Evolutionary conservation across 2,113 vertebrate genomes (phyloP), one percentile per base, ranked within the genome.

Genomic region (Microcebus murinus): DNA sequence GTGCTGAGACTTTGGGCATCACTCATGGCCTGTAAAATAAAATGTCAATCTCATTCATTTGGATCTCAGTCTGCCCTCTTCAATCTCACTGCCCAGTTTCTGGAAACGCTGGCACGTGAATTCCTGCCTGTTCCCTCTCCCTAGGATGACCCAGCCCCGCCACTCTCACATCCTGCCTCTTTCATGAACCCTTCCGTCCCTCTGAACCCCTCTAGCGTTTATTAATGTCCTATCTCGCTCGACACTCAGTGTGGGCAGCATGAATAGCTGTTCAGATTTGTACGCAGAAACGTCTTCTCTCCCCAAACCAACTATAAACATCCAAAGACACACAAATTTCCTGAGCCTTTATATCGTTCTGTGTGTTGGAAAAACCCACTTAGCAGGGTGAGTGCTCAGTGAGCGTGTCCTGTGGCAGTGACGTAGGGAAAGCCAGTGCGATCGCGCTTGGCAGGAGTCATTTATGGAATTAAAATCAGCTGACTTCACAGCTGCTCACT

Each of bases 271-370:
- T 92, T 84, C 61, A 87, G 55, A 57, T 90, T 42, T n/a, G 2
- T 61, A 21, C 48, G 18, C 23, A 31, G 7, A 17, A 81, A 57
- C 4, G 1, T 34, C 80, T 52, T 76, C 29, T 23, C 42, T 87
- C 17, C 23, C 70, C n/a, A 81, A 29, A 36, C 29, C 52, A 87
- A 29, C 68, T 73, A 3, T 50, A 57, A 88, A 12, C 42, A 25
- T n/a, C 52, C 12, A 59, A 61, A 81, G 68, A 55, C 85, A 36
- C 20, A 31, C 34, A 25, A 3, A 50, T 39, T 67, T 91, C 61
- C n/a, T 79, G 23, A 8, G 1, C 4, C 8, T 52, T 6, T 17
- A 17, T n/a, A 31, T 4, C 13, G 6, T 55, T n/a, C 8, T 4
- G 12, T 20, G 18, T 36, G 29, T 57, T 25, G n/a, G 68, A 45